A percentile compares a stretch with the other conserved stretches of the same genome.
phyloP scores from a whole-genome alignment of 2,888 invertebrate genomes.

The Metalampra italica region DNA sequence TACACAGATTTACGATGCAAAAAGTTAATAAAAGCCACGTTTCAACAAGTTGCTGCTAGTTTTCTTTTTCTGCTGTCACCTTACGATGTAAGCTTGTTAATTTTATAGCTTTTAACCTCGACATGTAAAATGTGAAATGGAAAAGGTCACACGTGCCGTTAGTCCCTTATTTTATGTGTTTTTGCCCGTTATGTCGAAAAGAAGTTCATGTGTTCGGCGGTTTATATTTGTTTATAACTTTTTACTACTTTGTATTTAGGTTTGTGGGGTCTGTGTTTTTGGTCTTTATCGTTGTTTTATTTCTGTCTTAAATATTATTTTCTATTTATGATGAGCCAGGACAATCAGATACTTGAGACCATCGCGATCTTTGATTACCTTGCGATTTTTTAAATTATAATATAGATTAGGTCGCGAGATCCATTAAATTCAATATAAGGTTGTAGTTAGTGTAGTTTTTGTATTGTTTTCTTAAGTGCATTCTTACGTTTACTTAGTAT shows the following conservation, averaged over 20 bases:
- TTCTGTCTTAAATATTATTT: too few relatives aligned
- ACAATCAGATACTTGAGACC: too few relatives aligned
- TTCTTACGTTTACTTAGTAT: too few relatives aligned
- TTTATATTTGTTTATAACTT: not conserved
- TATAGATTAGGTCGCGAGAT: too few relatives aligned
- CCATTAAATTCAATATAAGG: too few relatives aligned
- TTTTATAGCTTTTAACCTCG: conserved; percentile 7
- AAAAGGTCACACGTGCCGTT: conserved; percentile 5
- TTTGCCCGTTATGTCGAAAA: not conserved
- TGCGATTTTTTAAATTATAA: too few relatives aligned
- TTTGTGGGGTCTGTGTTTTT: too few relatives aligned
- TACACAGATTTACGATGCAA: conserved; percentile 1
- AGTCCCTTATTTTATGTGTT: conserved; percentile 7
- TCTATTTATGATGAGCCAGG: too few relatives aligned
- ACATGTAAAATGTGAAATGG: conserved; percentile 8
- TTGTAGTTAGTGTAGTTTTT: too few relatives aligned
- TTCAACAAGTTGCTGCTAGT: conserved; percentile 2
- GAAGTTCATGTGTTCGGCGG: not conserved
- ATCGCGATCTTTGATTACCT: too few relatives aligned
- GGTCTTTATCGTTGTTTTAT: too few relatives aligned
- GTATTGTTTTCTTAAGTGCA: too few relatives aligned
- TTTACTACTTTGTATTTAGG: not conserved
- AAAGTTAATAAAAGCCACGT: conserved; percentile 1
- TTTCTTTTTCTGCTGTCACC: conserved; percentile 3
- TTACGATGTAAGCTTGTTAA: conserved; percentile 11